Evolutionary conservation across 2,888 invertebrate species (phyloP).

Genomic region (Formica aserva): DNA sequence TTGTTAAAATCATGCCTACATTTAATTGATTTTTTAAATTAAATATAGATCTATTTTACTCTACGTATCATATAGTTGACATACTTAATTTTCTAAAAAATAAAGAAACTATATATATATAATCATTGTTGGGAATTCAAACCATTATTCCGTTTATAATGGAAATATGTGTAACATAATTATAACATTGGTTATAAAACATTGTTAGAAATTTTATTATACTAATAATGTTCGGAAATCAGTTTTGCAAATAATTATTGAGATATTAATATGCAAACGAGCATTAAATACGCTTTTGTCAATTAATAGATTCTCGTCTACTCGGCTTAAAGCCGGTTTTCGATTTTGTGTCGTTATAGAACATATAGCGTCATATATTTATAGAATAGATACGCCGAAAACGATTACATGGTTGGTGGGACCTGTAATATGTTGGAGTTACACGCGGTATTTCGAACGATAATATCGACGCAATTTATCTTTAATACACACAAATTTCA

Average conservation of each 20-base stretch:
- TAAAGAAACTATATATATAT: too few relatives aligned
- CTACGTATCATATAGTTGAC: not conserved
- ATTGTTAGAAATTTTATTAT: not conserved
- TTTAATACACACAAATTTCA: slow-evolving; percentile 44
- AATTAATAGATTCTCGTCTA: slow-evolving; percentile 36
- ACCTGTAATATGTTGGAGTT: slow-evolving; percentile 37
- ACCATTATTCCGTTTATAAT: not conserved
- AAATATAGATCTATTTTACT: slow-evolving; percentile 27
- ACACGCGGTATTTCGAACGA: slow-evolving; percentile 30
- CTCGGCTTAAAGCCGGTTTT: not conserved
- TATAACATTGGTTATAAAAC: not conserved
- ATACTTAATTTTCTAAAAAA: not conserved
- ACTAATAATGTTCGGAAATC: not conserved
- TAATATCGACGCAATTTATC: slow-evolving; percentile 50
- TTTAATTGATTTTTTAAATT: slow-evolving; percentile 21
- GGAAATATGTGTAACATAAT: not conserved
- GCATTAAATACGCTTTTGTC: slow-evolving; percentile 21
- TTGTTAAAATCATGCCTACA: slow-evolving; percentile 28
- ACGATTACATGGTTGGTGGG: slow-evolving; percentile 36
- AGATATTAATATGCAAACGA: slow-evolving; percentile 1
- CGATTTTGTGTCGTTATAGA: slow-evolving; percentile 19
- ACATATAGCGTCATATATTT: slow-evolving; percentile 10
- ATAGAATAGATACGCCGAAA: slow-evolving; percentile 29
- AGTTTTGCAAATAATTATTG: not conserved
- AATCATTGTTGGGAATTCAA: not conserved